phyloP scores from a whole-genome alignment of 2,797 vertebrate genomes.

The Eidolon dupreanum region DNA sequence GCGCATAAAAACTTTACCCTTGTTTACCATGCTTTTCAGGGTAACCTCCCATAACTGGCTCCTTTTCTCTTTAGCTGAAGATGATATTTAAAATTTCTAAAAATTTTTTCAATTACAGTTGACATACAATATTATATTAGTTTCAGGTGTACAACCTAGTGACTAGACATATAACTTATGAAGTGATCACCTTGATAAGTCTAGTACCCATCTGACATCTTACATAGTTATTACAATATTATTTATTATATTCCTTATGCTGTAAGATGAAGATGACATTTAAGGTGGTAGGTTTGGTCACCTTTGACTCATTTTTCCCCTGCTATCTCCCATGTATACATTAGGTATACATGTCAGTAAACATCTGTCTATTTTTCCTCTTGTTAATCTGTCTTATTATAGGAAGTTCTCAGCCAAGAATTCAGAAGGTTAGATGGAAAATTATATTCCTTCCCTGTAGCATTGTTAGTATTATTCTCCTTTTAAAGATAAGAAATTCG shows the following conservation, averaged over 20 bases:
- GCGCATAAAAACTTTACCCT: not conserved
- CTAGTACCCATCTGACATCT: not conserved
- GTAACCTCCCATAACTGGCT: not conserved
- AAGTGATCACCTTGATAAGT: not conserved
- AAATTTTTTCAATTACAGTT: not conserved
- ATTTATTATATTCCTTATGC: not conserved
- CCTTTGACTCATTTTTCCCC: not conserved
- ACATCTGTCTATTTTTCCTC: not conserved
- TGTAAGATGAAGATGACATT: not conserved
- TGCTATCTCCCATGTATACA: not conserved
- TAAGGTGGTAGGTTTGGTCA: not conserved
- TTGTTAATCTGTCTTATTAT: not conserved
- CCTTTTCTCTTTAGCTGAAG: not conserved
- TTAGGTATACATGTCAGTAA: not conserved
- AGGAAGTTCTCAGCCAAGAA: not conserved
- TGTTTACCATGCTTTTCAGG: not conserved
- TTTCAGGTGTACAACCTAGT: not conserved
- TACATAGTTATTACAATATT: not conserved
- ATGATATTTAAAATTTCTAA: not conserved
- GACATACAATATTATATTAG: not conserved
- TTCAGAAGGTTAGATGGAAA: not conserved
- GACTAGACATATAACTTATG: not conserved
- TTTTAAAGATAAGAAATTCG: slow-evolving; percentile 10
- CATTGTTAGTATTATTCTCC: not conserved
- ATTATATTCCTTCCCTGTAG: not conserved